Evolutionary conservation across 92 coral and sea anemone species (phyloP), one percentile per base, ranked within the genome.

Genomic region (Porites divaricata): DNA sequence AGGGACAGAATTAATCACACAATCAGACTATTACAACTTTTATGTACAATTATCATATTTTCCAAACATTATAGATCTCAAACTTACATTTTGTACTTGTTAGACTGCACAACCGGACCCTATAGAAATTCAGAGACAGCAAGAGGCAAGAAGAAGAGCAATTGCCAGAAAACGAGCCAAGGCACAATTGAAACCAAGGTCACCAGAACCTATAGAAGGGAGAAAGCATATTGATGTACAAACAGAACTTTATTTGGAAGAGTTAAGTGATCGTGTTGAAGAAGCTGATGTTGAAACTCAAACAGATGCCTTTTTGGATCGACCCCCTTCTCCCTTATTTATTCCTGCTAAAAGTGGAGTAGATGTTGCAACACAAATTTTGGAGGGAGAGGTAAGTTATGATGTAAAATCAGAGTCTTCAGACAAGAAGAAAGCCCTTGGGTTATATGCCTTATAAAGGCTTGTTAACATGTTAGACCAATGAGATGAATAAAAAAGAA

Each of bases 241-340:
- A 77, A 96, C 99, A 49, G 99, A 96, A 72, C 90, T 96, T 69
- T 96, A 96, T 76, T 79, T 96, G 67, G 99, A 96, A 81, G 99
- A 96, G 74, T 88, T 96, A 51, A 96, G 96, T 76, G 99, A 96
- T 72, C 90, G 99, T 72, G 99, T 96, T 41, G 99, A 96, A 75
- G 99, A 96, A 85, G 99, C 99, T 45, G 99, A 96, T 85, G 98
- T 96, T 50, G 98, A 96, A 77, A 96, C 99, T 57, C 99, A 96
- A 66, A 96, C 99, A 56, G 99, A 96, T 90, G 99, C 98, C 23
- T 96, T 96, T 88, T 83, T 96, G 54, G 99, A 96, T 77, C 89
- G 99, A 84, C 99, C 99, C 56, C 98, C 93, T 3, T 94, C 99
- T 14, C 99, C 99, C 0, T 75, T 96, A 1, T 96, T 94, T 81